Evolutionary conservation across 1,140 invertebrate species (phyloP), one percentile per base, ranked within the genome.

Genomic region (Aplysia californica): DNA sequence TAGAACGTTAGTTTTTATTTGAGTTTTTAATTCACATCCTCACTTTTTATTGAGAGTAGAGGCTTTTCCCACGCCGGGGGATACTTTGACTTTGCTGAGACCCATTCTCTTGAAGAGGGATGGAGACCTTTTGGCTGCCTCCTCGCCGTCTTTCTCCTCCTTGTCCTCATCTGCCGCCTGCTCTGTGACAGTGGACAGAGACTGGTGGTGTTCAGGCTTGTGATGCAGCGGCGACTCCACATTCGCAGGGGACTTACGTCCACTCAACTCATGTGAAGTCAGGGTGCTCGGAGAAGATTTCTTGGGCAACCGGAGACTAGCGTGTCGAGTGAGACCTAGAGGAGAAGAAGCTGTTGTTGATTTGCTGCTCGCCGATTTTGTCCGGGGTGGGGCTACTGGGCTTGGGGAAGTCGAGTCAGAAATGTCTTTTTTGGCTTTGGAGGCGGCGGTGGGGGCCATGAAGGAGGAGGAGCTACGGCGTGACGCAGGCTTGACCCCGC

Each of bases 371-470:
- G 61, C 58, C 18, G 76, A 71, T 65, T 75, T 80, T 56, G 75
- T 75, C 36, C 75, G 73, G 23, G 70, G 71, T 39, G 79, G 79
- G 3, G 68, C 44, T 18, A 39, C n/a, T 29, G 70, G 70, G 29
- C 56, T 55, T 55, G 21, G 72, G 10, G 21, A 38, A n/a, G n/a
- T n/a, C n/a, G n/a, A n/a, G n/a, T n/a, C n/a, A n/a, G n/a, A n/a
- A n/a, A n/a, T n/a, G 33, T 71, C 59, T 65, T 20, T 44, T 39
- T 76, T 77, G 0, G 85, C 83, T 68, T 79, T 80, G 15, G 84
- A 85, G n/a, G 85, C 80, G 23, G 85, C 83, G 31, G 86, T 86
- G 20, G 83, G 82, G 36, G 82, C 78, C 84, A 85, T 82, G 58
- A 85, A 86, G n/a, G 77, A 70, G n/a, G 80, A 79, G 2, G 80